Conservation (phyloP, 2,797 vertebrate genomes). For the Gallinago solitaria region DNA sequence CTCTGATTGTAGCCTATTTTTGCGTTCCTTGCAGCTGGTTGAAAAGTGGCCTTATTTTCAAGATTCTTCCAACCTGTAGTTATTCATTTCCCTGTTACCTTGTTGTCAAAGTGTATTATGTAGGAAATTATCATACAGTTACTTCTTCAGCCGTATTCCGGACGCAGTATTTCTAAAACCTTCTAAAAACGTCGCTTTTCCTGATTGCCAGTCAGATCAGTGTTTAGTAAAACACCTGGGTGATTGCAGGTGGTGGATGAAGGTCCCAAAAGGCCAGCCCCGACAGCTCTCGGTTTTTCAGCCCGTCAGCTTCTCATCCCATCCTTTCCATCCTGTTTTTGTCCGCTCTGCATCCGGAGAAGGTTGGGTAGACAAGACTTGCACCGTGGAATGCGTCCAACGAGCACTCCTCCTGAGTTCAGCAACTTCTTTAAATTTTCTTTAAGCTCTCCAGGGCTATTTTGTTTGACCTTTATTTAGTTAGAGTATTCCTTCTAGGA, state of each 20-base stretch:
- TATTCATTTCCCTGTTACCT: background rate
- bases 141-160: background rate
- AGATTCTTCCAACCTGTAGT: background rate
- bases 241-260: background rate
- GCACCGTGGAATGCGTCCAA: background rate
- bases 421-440: background rate
- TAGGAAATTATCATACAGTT: background rate
- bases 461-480: conserved; percentile 1
- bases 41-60: background rate
- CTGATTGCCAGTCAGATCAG: background rate
- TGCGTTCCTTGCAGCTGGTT: background rate
- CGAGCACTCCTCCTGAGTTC: background rate
- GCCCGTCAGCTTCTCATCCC: background rate
- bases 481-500: conserved; percentile 8
- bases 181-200: background rate
- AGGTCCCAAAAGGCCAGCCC: background rate
- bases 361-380: background rate
- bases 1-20: background rate
- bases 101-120: background rate
- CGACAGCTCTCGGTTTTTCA: background rate
- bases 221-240: background rate
- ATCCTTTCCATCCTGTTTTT: fast-evolving
- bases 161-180: background rate
- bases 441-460: background rate
- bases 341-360: background rate